These are phyloP conservation scores for Cebus imitator DNA, from an alignment of 2,113 vertebrate genomes.

Conservation along the genomic window DNA sequence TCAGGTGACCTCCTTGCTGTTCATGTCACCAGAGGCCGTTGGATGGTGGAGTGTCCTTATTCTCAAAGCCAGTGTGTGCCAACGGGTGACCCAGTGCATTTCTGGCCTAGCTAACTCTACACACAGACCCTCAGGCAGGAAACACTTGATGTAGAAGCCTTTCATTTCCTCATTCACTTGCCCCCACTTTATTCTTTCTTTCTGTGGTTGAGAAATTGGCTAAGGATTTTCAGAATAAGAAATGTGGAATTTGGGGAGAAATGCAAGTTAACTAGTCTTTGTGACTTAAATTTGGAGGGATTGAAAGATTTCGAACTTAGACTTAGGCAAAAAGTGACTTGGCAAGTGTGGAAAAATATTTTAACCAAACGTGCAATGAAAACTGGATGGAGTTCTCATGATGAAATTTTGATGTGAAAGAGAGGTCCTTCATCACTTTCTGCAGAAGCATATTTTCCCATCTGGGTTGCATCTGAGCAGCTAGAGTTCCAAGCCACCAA, in stretches of 20 bases:
- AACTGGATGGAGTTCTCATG: neutral
- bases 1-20: neutral
- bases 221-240: conserved; percentile 20
- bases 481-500: neutral
- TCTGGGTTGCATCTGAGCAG: neutral
- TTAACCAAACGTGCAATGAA: conserved; percentile 24
- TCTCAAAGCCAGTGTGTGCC: neutral
- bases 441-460: neutral
- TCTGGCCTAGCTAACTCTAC: neutral
- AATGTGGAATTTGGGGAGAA: neutral
- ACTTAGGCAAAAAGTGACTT: conserved; percentile 24
- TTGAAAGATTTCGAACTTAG: conserved; percentile 10
- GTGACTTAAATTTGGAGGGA: neutral
- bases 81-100: neutral
- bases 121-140: neutral
- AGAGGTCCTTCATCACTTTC: neutral
- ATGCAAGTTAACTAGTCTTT: neutral
- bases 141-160: too few relatives aligned
- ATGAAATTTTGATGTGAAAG: neutral
- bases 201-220: neutral
- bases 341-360: neutral
- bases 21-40: neutral
- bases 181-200: neutral
- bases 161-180: neutral
- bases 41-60: neutral